These are phyloP conservation scores for Harmothoe impar DNA, from an alignment of 2,888 invertebrate species.

Conservation along the genomic window DNA sequence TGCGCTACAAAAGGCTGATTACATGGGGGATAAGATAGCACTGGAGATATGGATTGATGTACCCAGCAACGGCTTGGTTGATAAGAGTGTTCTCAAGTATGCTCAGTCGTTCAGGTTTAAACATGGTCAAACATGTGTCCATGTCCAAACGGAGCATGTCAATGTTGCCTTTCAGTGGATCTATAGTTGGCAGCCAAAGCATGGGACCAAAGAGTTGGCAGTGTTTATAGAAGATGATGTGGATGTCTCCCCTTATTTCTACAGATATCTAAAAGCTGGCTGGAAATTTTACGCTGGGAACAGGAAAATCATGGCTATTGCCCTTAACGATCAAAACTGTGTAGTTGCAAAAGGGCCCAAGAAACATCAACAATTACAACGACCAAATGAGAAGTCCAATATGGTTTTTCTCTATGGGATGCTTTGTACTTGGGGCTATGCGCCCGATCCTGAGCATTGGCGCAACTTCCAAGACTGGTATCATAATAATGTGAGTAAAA, in stretches of 20 bases:
- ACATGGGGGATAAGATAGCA: too few relatives aligned
- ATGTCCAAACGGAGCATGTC: not conserved
- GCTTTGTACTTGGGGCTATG: too few relatives aligned
- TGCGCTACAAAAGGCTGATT: not conserved
- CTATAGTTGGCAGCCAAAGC: not conserved
- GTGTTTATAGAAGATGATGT: slow-evolving; percentile 26
- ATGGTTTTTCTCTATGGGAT: not conserved
- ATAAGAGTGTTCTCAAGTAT: not conserved
- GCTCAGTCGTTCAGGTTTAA: not conserved
- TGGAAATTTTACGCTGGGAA: not conserved
- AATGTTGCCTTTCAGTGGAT: not conserved
- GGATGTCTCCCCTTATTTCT: not conserved
- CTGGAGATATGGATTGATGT: too few relatives aligned
- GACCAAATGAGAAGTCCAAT: not conserved
- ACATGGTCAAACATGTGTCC: not conserved
- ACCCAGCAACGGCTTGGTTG: not conserved
- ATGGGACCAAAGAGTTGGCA: not conserved
- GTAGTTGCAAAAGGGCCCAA: not conserved
- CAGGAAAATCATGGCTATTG: not conserved
- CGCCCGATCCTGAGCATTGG: not conserved
- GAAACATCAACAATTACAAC: not conserved
- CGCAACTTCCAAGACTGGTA: slow-evolving; percentile 32
- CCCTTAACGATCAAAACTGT: not conserved
- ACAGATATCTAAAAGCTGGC: not conserved
- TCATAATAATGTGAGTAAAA: not conserved